These are phyloP conservation scores for Lates japonicus DNA, from an alignment of 2,797 vertebrate species.

Conservation along the genomic window DNA sequence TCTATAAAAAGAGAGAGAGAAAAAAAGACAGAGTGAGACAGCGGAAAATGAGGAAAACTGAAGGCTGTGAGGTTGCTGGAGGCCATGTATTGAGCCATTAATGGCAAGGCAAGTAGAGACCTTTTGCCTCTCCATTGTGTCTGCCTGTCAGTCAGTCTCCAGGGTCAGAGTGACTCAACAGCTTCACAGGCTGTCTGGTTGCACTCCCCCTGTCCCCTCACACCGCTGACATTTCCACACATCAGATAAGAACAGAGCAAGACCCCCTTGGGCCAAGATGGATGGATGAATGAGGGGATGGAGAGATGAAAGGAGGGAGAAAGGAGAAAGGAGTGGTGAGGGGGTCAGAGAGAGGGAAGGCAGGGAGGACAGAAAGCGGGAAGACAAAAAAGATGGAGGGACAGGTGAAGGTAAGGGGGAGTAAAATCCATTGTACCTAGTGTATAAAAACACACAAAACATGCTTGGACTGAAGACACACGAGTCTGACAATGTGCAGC, in stretches of 20 bases:
- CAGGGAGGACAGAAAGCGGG: background rate
- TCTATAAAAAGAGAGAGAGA: slow-evolving; percentile 85
- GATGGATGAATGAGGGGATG: slow-evolving; percentile 38
- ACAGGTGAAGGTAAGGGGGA: background rate
- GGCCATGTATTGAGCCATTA: slow-evolving; percentile 39
- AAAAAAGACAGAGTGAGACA: slow-evolving; percentile 25
- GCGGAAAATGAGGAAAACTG: slow-evolving; percentile 18
- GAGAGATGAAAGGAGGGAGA: slow-evolving; percentile 31
- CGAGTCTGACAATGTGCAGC: background rate
- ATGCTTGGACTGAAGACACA: background rate
- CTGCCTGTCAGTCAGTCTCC: slow-evolving; percentile 59
- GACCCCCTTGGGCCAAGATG: slow-evolving; percentile 54
- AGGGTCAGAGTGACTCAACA: slow-evolving; percentile 51
- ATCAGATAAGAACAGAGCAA: slow-evolving; percentile 75
- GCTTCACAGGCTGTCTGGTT: slow-evolving; percentile 49
- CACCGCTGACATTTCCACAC: slow-evolving; percentile 78
- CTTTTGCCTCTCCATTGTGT: slow-evolving; percentile 54
- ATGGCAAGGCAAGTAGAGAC: slow-evolving; percentile 41
- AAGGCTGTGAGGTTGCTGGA: slow-evolving; percentile 26
- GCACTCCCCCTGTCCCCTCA: slow-evolving; percentile 29
- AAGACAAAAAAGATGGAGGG: background rate
- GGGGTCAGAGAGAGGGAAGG: slow-evolving; percentile 14
- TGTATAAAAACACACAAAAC: background rate
- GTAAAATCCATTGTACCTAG: background rate
- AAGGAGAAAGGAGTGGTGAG: slow-evolving; percentile 6